Evolutionary conservation across 2,113 vertebrate genomes (phyloP).

Genomic region (Ivindomyrus marchei): DNA sequence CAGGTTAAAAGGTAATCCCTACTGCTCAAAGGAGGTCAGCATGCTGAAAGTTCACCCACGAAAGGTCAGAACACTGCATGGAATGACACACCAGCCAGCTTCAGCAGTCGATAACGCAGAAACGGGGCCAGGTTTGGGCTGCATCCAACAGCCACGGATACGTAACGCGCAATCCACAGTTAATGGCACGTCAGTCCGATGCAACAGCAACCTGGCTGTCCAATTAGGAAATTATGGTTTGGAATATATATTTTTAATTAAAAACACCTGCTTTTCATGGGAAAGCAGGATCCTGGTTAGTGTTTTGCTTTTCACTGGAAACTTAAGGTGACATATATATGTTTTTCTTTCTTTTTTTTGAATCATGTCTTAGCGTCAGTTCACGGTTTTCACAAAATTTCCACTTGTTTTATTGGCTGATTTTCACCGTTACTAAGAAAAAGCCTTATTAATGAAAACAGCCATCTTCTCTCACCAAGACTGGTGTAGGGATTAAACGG

Average conservation of each 20-base stretch:
- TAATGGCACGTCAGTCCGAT: no score
- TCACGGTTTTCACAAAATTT: not conserved
- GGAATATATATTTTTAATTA: not conserved
- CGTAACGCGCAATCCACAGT: not conserved
- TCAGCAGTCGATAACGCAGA: not conserved
- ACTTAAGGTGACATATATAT: not conserved
- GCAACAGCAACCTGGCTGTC: not conserved
- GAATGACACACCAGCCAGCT: not conserved
- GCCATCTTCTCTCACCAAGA: not conserved
- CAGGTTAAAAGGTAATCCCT: not conserved
- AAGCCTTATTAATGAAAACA: slow-evolving; percentile 8
- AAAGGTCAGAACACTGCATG: not conserved
- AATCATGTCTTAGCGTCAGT: not conserved
- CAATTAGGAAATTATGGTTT: not conserved
- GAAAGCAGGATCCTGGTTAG: not conserved
- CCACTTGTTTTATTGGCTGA: not conserved
- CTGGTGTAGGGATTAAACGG: not conserved
- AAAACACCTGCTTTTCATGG: not conserved
- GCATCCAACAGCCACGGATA: not conserved
- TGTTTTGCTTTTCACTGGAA: not conserved
- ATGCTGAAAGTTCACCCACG: not conserved
- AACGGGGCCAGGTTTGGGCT: not conserved
- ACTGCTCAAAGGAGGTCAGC: not conserved
- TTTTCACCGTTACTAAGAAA: slow-evolving; percentile 7
- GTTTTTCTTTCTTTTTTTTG: not conserved